phyloP scores from a whole-genome alignment of 2,888 invertebrate genomes.

The Amphipoea lucens region DNA sequence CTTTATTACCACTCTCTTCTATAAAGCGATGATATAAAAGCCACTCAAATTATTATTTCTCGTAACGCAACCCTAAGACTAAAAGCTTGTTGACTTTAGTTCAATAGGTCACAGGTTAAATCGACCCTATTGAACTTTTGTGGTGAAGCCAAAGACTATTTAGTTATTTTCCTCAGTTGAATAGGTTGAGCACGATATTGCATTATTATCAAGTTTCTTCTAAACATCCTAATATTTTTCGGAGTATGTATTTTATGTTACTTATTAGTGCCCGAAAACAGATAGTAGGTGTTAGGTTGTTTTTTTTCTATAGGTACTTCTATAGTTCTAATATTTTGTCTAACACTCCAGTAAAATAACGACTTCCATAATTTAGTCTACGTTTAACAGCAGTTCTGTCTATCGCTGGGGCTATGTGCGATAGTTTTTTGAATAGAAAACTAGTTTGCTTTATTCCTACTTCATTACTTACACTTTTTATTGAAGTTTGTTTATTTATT shows the following conservation, averaged over 20 bases:
- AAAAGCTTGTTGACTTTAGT: constrained; percentile 28
- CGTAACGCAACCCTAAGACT: not conserved
- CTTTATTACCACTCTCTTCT: not conserved
- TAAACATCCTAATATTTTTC: not conserved
- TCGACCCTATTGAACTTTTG: constrained; percentile 39
- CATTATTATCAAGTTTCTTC: not conserved
- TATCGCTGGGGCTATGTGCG: not conserved
- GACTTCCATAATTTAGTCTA: not conserved
- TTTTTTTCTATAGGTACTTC: not conserved
- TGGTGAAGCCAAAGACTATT: constrained; percentile 27
- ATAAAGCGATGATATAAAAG: not conserved
- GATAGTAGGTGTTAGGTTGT: not conserved
- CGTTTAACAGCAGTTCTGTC: not conserved
- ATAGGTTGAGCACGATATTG: constrained; percentile 10
- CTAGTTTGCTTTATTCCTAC: not conserved
- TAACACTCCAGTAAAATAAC: not conserved
- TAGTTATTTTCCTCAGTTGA: constrained; percentile 7
- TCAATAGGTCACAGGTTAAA: constrained; percentile 32
- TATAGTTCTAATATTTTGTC: not conserved
- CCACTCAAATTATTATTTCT: not conserved
- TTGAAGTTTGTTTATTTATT: not conserved
- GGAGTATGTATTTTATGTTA: too few species aligned
- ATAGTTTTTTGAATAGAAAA: not conserved
- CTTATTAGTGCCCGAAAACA: not conserved
- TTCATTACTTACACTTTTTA: not conserved